These are phyloP conservation scores for Hedya salicella DNA, from an alignment of 2,888 invertebrate genomes.

Conservation along the genomic window DNA sequence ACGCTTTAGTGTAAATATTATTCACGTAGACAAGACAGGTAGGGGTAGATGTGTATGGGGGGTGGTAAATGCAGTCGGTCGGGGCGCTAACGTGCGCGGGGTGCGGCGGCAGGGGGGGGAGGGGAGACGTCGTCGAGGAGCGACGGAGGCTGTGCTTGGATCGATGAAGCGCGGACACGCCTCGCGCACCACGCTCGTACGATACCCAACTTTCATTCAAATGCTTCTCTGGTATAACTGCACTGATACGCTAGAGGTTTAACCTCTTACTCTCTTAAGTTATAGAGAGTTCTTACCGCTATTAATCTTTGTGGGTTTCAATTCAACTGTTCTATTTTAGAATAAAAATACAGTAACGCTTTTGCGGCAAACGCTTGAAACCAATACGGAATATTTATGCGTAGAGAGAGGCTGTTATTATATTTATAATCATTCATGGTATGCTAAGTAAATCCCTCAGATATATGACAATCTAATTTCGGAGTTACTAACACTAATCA, in stretches of 20 bases:
- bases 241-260: conserved; percentile 22
- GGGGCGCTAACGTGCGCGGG: conserved; percentile 81
- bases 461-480: no score
- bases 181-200: conserved; percentile 78
- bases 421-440: no score
- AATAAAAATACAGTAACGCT: no score
- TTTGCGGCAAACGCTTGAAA: no score
- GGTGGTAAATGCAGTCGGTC: conserved; percentile 84
- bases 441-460: no score
- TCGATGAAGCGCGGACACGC: conserved; percentile 85
- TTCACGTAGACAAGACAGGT: conserved; percentile 64
- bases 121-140: conserved; percentile 80
- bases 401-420: no score
- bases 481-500: no score
- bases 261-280: not conserved
- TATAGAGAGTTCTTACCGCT: no score
- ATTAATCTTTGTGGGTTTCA: no score
- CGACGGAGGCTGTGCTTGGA: conserved; percentile 84
- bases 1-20: conserved; percentile 56
- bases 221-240: conserved; percentile 54
- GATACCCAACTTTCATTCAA: conserved; percentile 77
- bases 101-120: conserved; percentile 53
- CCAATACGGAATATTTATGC: no score
- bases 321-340: no score
- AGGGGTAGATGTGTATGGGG: conserved; percentile 65